Percentiles rank a stretch among this genome's conserved stretches.
Conservation (phyloP, 2,888 invertebrate species). For the Psococerastis gibbosa region DNA sequence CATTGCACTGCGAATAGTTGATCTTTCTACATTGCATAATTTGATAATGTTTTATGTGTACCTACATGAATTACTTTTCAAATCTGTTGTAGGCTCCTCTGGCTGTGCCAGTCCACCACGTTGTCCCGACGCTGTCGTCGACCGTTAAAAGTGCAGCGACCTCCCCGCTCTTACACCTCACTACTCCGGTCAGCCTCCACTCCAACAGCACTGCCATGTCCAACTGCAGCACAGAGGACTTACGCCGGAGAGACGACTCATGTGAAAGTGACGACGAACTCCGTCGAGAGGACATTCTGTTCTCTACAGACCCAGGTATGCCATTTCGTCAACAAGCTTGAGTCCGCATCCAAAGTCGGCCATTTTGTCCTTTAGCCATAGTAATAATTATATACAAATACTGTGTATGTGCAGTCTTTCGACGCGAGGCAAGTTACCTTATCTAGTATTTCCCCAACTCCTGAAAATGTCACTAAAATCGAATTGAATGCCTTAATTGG, state of each 20-base stretch:
- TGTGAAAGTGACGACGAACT: conserved; percentile 83
- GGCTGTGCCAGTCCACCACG: conserved; percentile 24
- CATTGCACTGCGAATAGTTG: no score
- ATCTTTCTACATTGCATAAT: no score
- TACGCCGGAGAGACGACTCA: conserved; percentile 39
- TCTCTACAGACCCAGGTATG: conserved; percentile 52
- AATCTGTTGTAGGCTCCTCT: no score
- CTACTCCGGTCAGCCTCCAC: conserved; percentile 27
- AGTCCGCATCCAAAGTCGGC: no score
- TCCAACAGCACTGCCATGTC: conserved; percentile 33
- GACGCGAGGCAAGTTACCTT: no score
- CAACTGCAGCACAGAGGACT: conserved; percentile 38
- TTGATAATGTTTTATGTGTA: no score
- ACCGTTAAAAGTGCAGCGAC: conserved; percentile 36
- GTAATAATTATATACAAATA: conserved; percentile 1
- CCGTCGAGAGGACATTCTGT: conserved; percentile 67
- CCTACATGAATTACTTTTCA: no score
- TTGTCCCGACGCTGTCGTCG: conserved; percentile 23
- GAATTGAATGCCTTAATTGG: no score
- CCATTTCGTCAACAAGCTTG: no score
- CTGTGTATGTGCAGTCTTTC: background rate
- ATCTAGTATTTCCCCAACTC: no score
- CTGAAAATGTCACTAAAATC: no score
- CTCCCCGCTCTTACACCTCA: conserved; percentile 35
- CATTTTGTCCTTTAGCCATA: no score